A percentile compares a stretch with the other conserved stretches of the same genome.
Evolutionary conservation across 2,797 vertebrate species (phyloP).

Genomic region (Neosilurus hyrtlii): DNA sequence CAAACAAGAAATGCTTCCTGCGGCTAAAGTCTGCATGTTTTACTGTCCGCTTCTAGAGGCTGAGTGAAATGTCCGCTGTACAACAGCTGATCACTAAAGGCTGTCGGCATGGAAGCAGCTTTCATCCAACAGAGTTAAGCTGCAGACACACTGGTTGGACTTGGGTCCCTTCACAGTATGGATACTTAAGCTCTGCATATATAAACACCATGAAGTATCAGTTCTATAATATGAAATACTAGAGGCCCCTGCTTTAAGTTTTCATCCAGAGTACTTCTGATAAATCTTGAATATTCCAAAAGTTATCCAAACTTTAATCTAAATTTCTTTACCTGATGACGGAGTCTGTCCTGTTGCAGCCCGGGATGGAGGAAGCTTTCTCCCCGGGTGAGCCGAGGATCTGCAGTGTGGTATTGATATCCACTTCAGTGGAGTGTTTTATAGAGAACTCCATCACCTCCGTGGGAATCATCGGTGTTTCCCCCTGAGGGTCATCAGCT

Average conservation of each 20-base stretch:
- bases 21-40: conserved; percentile 36
- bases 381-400: conserved; percentile 97
- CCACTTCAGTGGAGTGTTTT: conserved; percentile 95
- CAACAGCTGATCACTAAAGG: conserved; percentile 25
- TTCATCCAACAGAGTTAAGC: conserved; percentile 31
- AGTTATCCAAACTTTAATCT: not conserved
- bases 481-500: conserved; percentile 97
- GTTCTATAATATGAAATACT: not conserved
- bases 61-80: conserved; percentile 1
- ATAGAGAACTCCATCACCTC: conserved; percentile 99
- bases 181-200: conserved; percentile 17
- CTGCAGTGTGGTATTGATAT: conserved; percentile 98
- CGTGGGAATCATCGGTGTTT: conserved; percentile 95
- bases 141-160: conserved; percentile 3
- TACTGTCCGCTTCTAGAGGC: conserved; percentile 10
- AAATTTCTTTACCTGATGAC: conserved; percentile 87
- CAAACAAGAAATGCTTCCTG: conserved; percentile 32
- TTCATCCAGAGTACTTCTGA: not conserved
- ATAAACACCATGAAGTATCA: conserved; percentile 21
- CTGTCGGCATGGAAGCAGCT: conserved; percentile 31
- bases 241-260: not conserved
- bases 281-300: not conserved
- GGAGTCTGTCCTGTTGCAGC: conserved; percentile 96
- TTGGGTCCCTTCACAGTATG: conserved; percentile 24
- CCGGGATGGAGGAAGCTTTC: conserved; percentile 96